Evolutionary conservation across 2,888 invertebrate genomes (phyloP).

Genomic region (Helicoverpa assulta): DNA sequence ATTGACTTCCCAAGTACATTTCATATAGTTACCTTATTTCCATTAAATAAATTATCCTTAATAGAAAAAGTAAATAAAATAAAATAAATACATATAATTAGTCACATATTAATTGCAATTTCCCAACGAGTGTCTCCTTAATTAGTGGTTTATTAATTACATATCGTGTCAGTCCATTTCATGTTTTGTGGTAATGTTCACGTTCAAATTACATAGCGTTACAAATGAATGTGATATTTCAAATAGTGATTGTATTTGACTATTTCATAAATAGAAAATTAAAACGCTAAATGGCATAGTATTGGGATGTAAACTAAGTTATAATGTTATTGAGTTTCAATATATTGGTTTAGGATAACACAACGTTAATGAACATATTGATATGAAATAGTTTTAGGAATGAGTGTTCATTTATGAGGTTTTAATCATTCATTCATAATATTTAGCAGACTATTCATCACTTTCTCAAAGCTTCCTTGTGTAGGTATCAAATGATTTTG

Average conservation of each 20-base stretch:
- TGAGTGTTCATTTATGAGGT: no score
- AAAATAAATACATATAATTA: background rate
- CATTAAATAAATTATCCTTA: background rate
- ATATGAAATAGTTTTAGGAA: no score
- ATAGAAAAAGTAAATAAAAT: background rate
- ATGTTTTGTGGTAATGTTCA: constrained; percentile 35
- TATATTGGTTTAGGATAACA: no score
- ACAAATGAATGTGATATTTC: background rate
- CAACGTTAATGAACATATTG: no score
- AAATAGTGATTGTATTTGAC: constrained; percentile 10
- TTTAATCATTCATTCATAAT: no score
- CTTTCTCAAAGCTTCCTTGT: no score
- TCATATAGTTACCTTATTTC: no score
- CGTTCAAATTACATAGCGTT: constrained; percentile 12
- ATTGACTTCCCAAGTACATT: no score
- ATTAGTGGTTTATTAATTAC: constrained; percentile 54
- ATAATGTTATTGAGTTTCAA: no score
- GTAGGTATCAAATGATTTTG: no score
- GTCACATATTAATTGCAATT: constrained; percentile 1
- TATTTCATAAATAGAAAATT: background rate
- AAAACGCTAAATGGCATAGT: background rate
- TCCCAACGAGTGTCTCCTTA: constrained; percentile 16
- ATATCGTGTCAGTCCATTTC: constrained; percentile 26
- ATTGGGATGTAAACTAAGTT: background rate
- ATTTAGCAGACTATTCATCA: no score